Conservation (phyloP, 2,888 invertebrate species). For the Drosophila stalkeri region DNA sequence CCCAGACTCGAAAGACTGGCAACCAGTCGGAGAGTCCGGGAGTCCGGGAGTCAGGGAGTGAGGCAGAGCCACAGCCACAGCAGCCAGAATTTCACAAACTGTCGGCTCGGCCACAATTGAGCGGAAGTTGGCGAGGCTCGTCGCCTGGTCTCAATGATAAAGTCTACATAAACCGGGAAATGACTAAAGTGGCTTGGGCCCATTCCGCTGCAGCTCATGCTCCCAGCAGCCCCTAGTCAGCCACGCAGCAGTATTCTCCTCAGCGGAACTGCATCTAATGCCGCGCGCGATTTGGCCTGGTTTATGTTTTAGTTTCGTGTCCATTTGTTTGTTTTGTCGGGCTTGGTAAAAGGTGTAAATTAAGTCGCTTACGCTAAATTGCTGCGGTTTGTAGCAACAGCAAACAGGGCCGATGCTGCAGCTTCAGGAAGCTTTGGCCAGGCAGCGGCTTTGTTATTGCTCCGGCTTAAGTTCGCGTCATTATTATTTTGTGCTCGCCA, state of each 20-base stretch:
- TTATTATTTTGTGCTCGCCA: constrained; percentile 69
- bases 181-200: constrained; percentile 74
- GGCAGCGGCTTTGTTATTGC: constrained; percentile 30
- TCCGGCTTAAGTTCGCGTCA: constrained; percentile 71
- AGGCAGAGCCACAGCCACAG: constrained; percentile 24
- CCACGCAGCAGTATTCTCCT: not conserved
- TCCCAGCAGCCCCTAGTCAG: not conserved
- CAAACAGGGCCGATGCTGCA: not conserved
- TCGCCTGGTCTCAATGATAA: constrained; percentile 76
- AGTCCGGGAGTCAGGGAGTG: constrained; percentile 1
- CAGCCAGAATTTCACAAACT: constrained; percentile 50
- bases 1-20: not conserved
- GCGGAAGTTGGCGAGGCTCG: constrained; percentile 71
- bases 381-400: constrained; percentile 40
- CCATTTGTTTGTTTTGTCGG: constrained; percentile 61
- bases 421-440: constrained; percentile 39
- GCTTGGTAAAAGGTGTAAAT: constrained; percentile 77
- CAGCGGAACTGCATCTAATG: constrained; percentile 48
- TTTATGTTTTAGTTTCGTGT: constrained; percentile 61
- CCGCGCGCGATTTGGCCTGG: constrained; percentile 56
- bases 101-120: constrained; percentile 65
- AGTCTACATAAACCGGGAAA: constrained; percentile 80
- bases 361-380: constrained; percentile 72
- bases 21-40: not conserved
- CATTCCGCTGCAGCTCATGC: constrained; percentile 34